Evolutionary conservation across 2,888 invertebrate genomes (phyloP).

Genomic region (Ellobium chinense): DNA sequence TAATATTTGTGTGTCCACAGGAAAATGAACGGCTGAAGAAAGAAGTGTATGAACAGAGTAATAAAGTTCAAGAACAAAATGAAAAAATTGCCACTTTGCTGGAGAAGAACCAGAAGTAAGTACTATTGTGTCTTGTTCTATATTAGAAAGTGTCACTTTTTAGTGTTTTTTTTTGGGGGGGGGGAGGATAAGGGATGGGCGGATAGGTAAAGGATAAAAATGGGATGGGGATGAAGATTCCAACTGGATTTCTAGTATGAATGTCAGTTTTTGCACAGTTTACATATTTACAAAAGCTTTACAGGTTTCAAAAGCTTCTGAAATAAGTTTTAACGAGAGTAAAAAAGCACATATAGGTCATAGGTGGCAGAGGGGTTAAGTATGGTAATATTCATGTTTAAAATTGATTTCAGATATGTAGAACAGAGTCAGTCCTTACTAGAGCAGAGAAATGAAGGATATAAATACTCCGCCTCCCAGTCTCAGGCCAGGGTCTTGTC

Average conservation of each 20-base stretch:
- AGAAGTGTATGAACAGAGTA: conserved; percentile 76
- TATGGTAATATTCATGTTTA: not conserved
- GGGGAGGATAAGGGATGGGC: too few relatives aligned
- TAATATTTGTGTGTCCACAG: conserved; percentile 57
- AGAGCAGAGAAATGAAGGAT: conserved; percentile 76
- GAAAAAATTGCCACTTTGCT: conserved; percentile 77
- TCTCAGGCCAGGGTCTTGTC: conserved; percentile 72
- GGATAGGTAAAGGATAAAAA: too few relatives aligned
- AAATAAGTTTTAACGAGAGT: too few relatives aligned
- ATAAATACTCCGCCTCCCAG: conserved; percentile 71
- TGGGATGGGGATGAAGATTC: too few relatives aligned
- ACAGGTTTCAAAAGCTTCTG: too few relatives aligned
- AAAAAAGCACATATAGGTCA: too few relatives aligned
- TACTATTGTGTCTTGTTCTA: not conserved
- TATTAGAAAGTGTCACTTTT: too few relatives aligned
- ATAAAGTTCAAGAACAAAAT: conserved; percentile 76
- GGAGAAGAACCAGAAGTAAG: conserved; percentile 76
- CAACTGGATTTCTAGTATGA: too few relatives aligned
- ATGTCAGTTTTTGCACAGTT: too few relatives aligned
- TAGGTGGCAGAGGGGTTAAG: too few relatives aligned
- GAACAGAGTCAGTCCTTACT: conserved; percentile 77
- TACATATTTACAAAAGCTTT: too few relatives aligned
- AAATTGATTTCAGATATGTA: conserved; percentile 70
- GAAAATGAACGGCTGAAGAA: conserved; percentile 78
- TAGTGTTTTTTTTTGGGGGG: too few relatives aligned